phyloP scores from a whole-genome alignment of 2,888 invertebrate species.

The Trichogramma evanescens region DNA sequence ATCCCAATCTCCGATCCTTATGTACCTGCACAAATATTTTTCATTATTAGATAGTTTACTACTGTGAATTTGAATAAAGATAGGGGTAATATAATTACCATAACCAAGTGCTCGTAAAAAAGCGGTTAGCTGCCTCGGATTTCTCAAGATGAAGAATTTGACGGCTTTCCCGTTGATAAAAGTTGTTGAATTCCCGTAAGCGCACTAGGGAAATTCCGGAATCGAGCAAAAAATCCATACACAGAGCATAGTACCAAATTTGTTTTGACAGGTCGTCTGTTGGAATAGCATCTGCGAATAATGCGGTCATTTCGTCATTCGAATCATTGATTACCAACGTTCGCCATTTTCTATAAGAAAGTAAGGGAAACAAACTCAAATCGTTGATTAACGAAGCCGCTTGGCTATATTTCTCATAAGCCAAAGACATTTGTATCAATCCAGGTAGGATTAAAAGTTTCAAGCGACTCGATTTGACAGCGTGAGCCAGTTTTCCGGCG shows the following conservation, averaged over 20 bases:
- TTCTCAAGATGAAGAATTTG: constrained; percentile 47
- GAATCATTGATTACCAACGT: too few species aligned
- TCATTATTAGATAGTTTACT: not conserved
- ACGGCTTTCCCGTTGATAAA: constrained; percentile 53
- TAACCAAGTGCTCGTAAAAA: constrained; percentile 56
- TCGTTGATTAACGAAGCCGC: too few species aligned
- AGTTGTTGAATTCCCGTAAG: constrained; percentile 50
- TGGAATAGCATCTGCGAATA: constrained; percentile 31
- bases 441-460: constrained; percentile 42
- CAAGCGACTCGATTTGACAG: constrained; percentile 36
- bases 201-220: constrained; percentile 54
- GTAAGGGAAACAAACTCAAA: too few species aligned
- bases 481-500: constrained; percentile 39
- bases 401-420: not conserved
- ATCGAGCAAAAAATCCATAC: constrained; percentile 55
- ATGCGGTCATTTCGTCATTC: too few species aligned
- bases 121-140: constrained; percentile 52
- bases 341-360: too few species aligned
- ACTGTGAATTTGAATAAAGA: not conserved
- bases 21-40: constrained; percentile 45
- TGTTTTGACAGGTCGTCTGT: constrained; percentile 46
- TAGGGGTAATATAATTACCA: constrained; percentile 44
- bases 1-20: constrained; percentile 56
- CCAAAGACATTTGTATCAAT: constrained; percentile 35
- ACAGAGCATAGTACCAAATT: constrained; percentile 57